Base-by-base conservation (phyloP, 2,113 vertebrate genomes). In the Orcinus orca region DNA sequence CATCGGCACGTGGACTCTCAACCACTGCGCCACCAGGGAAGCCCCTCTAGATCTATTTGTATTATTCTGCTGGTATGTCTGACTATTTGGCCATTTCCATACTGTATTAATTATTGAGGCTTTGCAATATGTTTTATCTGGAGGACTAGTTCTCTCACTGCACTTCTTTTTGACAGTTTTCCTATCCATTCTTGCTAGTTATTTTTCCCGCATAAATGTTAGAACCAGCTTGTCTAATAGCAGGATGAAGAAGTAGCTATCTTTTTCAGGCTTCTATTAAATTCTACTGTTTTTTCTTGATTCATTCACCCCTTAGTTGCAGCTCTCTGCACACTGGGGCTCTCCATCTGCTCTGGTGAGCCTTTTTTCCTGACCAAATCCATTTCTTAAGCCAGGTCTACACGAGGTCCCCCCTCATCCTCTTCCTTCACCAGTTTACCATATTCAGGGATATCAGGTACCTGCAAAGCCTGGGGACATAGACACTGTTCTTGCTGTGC, bases 131-230 rank as follows among this genome's bases (percentile, higher is more conserved):
- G 31, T 70, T 70, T 76, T 26, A 25, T 74, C 33, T 47, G 23
- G 38, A 76, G 77, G 38, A 29, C 36, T 63, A 5, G 6, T 44
- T 95, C 14, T 31, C 36, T 83, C n/a, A 3, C 18, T 47, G 11
- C 14, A 10, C 31, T 83, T 26, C 23, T 14, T 63, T 44, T 62
- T 41, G 21, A 3, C 6, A 65, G 38, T 50, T 79, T 65, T 94
- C 73, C 73, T 77, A 55, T 36, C 79, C 83, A 70, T 71, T 87
- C 36, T 92, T 88, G 25, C 85, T 63, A 83, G 41, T 47, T 97
- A 11, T 62, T 96, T 65, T 62, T 18, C 74, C 15, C 12, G 9
- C 70, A 29, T 83, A 68, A 83, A 71, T 33, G 77, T 84, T 67
- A 95, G 33, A 73, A 60, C 58, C 26, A 31, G 55, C 55, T 60